Evolutionary conservation across 2,113 vertebrate species (phyloP).

Genomic region (Petromus typicus): DNA sequence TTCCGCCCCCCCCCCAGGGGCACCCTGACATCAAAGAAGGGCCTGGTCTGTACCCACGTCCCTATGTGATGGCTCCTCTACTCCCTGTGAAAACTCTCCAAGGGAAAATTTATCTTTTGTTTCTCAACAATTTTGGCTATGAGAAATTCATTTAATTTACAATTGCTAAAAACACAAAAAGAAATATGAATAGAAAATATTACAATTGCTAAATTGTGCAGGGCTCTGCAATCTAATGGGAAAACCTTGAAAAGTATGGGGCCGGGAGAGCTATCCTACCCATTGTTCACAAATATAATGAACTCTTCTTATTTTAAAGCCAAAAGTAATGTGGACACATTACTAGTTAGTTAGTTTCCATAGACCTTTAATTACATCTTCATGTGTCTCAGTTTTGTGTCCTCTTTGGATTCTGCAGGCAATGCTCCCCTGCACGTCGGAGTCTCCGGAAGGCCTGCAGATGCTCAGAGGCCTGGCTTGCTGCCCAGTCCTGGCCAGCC

Average conservation of each 20-base stretch:
- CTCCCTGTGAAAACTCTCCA: background rate
- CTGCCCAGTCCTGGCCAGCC: background rate
- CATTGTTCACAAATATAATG: background rate
- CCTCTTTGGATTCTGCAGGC: background rate
- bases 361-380: background rate
- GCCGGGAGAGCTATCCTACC: background rate
- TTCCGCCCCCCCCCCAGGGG: background rate
- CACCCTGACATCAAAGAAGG: background rate
- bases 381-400: background rate
- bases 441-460: background rate
- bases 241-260: background rate
- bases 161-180: background rate
- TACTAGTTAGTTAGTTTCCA: background rate
- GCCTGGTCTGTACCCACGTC: background rate
- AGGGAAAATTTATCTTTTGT: background rate
- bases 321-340: background rate
- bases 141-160: conserved; percentile 3
- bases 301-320: conserved; percentile 10
- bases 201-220: background rate
- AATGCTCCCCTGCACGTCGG: background rate
- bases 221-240: background rate
- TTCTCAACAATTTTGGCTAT: background rate
- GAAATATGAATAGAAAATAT: background rate
- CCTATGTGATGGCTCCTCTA: background rate
- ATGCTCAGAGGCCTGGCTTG: background rate